Percentiles rank a stretch among this genome's conserved stretches.
These are phyloP conservation scores for Dascillus cervinus DNA, from an alignment of 2,888 invertebrate species.

Conservation along the genomic window DNA sequence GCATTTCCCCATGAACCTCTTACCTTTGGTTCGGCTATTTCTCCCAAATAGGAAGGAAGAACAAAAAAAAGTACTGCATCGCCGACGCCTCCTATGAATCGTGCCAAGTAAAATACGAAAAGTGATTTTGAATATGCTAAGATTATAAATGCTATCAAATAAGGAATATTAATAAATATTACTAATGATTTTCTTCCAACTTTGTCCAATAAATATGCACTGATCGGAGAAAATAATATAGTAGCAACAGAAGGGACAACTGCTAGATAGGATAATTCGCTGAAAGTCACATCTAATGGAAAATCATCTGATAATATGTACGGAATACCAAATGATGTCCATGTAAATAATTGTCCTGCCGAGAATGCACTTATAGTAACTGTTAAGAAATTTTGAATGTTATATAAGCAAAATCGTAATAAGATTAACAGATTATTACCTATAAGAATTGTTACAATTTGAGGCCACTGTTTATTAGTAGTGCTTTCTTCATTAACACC, in stretches of 20 bases:
- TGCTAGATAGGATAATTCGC: constrained; percentile 19
- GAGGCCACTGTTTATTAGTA: too few species aligned
- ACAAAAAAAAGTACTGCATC: constrained; percentile 26
- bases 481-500: too few species aligned
- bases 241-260: constrained; percentile 18
- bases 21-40: constrained; percentile 29
- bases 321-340: constrained; percentile 22
- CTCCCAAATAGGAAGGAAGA: constrained; percentile 30
- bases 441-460: too few species aligned
- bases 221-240: constrained; percentile 13
- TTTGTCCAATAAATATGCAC: constrained; percentile 21
- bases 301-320: constrained; percentile 15
- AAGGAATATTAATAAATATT: constrained; percentile 25
- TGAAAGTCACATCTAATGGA: constrained; percentile 11
- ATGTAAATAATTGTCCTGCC: too few species aligned
- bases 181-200: constrained; percentile 29
- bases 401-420: too few species aligned
- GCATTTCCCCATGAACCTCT: constrained; percentile 31
- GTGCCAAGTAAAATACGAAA: constrained; percentile 23
- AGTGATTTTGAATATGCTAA: constrained; percentile 13
- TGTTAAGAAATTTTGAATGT: too few species aligned
- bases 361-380: too few species aligned
- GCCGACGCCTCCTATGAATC: constrained; percentile 26
- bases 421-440: too few species aligned
- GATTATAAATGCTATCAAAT: constrained; percentile 25